phyloP scores from a whole-genome alignment of 2,888 invertebrate genomes.

The Paralinhomoeus sp. region DNA sequence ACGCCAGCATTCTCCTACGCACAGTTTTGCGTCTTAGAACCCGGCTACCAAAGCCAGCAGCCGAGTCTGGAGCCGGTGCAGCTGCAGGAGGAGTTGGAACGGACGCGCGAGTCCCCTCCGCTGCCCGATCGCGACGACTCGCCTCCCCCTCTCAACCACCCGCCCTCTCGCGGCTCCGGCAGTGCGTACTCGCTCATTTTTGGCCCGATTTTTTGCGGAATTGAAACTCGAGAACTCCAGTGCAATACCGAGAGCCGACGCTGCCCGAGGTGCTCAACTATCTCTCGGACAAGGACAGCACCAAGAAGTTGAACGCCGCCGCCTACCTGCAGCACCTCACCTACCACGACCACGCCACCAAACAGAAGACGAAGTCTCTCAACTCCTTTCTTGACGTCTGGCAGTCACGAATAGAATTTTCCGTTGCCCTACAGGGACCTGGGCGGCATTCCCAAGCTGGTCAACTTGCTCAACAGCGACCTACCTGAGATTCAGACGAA shows the following conservation, averaged over 20 bases:
- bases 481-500: slow-evolving; percentile 83
- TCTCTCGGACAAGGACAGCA: slow-evolving; percentile 39
- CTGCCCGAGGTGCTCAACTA: slow-evolving; percentile 95
- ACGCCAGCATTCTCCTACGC: too few species aligned
- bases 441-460: slow-evolving; percentile 81
- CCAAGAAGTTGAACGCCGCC: slow-evolving; percentile 76
- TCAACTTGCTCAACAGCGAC: slow-evolving; percentile 74
- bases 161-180: not conserved
- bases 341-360: slow-evolving; percentile 91
- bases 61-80: too few species aligned
- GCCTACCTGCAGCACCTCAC: slow-evolving; percentile 94
- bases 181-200: too few species aligned
- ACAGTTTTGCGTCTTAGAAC: too few species aligned
- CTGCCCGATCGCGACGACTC: slow-evolving; percentile 23
- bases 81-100: slow-evolving; percentile 21
- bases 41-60: too few species aligned
- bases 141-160: slow-evolving; percentile 18
- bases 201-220: too few species aligned
- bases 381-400: not conserved
- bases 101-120: slow-evolving; percentile 21
- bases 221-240: slow-evolving; percentile 14
- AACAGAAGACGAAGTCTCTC: slow-evolving; percentile 64
- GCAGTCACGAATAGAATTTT: too few species aligned
- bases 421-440: slow-evolving; percentile 36
- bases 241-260: slow-evolving; percentile 75